Percentiles rank a stretch among this genome's conserved stretches.
Evolutionary conservation across 2,113 vertebrate species (phyloP).

Genomic region (Ariopsis seemanni): DNA sequence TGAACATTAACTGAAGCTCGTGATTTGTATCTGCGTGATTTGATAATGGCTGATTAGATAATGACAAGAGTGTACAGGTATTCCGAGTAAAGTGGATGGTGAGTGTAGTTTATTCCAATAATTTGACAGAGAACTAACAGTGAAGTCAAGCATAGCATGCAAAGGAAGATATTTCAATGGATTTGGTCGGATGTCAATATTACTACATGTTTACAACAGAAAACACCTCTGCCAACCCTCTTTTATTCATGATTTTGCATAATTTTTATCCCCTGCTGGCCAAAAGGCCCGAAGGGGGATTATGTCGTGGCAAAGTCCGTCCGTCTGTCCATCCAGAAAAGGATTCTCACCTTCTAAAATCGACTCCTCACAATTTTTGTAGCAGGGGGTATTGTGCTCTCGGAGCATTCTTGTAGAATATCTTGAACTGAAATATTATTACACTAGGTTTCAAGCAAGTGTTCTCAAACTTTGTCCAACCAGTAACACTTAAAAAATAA

Average conservation of each 20-base stretch:
- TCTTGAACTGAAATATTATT: not conserved
- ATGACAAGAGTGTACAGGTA: not conserved
- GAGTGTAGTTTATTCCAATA: not conserved
- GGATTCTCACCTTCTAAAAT: too few species aligned
- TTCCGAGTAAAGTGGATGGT: not conserved
- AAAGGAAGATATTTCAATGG: constrained; percentile 62
- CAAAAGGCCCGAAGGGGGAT: too few species aligned
- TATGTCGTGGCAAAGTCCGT: too few species aligned
- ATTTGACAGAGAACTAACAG: not conserved
- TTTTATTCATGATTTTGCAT: not conserved
- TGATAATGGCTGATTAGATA: not conserved
- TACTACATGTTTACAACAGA: constrained; percentile 62
- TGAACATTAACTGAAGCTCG: not conserved
- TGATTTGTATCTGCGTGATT: not conserved
- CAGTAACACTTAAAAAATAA: not conserved
- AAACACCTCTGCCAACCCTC: not conserved
- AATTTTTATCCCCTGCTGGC: not conserved
- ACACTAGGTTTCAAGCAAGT: not conserved
- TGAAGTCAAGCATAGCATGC: not conserved
- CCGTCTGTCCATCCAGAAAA: too few species aligned
- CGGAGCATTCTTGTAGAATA: not conserved
- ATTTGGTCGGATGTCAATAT: constrained; percentile 74
- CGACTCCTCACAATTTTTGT: too few species aligned
- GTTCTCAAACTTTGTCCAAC: not conserved
- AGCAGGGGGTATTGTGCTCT: too few species aligned